Percentiles rank a stretch among this genome's conserved stretches.
phyloP scores from a whole-genome alignment of 2,113 vertebrate species.

The Eubucco bourcierii region DNA sequence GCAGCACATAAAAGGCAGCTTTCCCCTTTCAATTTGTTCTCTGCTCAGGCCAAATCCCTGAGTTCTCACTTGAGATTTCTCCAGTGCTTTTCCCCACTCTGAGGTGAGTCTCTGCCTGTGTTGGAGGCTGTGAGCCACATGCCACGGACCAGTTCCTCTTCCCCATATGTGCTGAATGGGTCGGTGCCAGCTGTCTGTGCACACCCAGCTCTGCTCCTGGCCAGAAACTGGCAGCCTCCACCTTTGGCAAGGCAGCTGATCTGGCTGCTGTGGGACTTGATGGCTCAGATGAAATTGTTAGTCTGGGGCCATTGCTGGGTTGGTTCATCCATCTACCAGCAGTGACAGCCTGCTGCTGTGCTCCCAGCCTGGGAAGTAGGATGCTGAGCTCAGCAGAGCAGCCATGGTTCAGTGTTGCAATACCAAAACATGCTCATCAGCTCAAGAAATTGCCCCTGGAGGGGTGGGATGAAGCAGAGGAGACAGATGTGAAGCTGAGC shows the following conservation, averaged over 20 bases:
- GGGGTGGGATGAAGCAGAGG: neutral
- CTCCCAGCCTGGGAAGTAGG: neutral
- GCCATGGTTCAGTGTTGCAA: neutral
- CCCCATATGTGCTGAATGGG: accelerated
- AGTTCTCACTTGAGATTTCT: neutral
- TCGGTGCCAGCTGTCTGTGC: accelerated
- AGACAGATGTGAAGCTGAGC: neutral
- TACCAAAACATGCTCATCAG: neutral
- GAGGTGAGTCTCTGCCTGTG: neutral
- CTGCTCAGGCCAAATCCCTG: neutral
- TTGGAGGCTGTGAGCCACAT: neutral
- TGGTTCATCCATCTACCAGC: neutral
- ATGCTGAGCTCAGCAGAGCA: conserved; percentile 1
- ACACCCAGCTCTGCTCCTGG: neutral
- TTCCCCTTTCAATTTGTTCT: neutral
- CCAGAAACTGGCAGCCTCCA: accelerated
- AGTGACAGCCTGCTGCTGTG: neutral
- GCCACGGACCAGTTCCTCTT: accelerated
- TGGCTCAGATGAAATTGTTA: neutral
- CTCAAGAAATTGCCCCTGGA: neutral
- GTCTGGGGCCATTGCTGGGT: neutral
- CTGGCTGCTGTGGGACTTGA: neutral
- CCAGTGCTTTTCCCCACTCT: neutral
- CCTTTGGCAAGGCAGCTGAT: neutral
- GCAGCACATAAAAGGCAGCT: neutral